Percentiles rank a stretch among this genome's conserved stretches.
phyloP scores from a whole-genome alignment of 2,888 invertebrate species.

The Drosophila neutralis region DNA sequence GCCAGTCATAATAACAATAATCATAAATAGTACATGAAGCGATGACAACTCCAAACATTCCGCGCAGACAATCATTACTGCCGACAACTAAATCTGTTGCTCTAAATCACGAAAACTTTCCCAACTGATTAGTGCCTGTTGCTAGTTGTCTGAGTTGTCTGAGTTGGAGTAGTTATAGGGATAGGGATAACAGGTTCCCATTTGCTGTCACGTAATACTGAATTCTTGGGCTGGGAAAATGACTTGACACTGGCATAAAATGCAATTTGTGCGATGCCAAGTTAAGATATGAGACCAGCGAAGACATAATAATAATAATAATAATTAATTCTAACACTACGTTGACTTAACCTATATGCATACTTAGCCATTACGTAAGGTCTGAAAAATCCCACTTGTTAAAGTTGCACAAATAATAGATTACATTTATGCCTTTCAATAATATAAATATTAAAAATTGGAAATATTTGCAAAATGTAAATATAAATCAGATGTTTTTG shows the following conservation, averaged over 20 bases:
- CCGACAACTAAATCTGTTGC: slow-evolving; percentile 61
- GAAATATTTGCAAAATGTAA: neutral
- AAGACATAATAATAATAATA: neutral
- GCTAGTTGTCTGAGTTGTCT: slow-evolving; percentile 27
- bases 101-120: slow-evolving; percentile 55
- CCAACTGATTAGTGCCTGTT: neutral
- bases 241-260: slow-evolving; percentile 1
- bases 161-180: slow-evolving; percentile 8
- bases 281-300: slow-evolving; percentile 46
- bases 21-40: slow-evolving; percentile 61
- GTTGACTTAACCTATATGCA: slow-evolving; percentile 31
- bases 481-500: neutral
- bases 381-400: neutral
- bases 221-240: slow-evolving; percentile 37
- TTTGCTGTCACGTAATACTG: slow-evolving; percentile 25
- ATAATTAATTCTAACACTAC: slow-evolving; percentile 58
- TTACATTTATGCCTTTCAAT: too few species aligned
- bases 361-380: neutral
- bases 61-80: slow-evolving; percentile 37
- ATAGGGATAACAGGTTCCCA: slow-evolving; percentile 13
- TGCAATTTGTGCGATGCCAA: slow-evolving; percentile 4
- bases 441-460: neutral
- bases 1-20: slow-evolving; percentile 63
- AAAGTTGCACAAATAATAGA: neutral
- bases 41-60: slow-evolving; percentile 65